Evolutionary conservation across 2,888 invertebrate species (phyloP).

Genomic region (Pandemis heparana): DNA sequence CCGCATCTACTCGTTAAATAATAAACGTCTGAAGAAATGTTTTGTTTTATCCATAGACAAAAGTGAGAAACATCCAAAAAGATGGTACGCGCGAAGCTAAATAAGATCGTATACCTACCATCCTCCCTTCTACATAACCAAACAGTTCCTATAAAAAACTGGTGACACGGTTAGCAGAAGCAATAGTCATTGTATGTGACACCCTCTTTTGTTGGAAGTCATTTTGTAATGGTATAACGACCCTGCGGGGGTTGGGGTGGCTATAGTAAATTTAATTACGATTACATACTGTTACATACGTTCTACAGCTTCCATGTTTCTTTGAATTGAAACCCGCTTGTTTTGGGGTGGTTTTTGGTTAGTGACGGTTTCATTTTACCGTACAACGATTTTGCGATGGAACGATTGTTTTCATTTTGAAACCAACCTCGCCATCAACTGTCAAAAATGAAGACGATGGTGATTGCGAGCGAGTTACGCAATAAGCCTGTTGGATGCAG

Average conservation of each 20-base stretch:
- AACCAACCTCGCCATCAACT: too few species aligned
- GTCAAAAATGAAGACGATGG: too few species aligned
- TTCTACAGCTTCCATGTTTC: constrained; percentile 15
- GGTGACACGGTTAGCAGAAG: constrained; percentile 33
- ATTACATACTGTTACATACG: constrained; percentile 42
- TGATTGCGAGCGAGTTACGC: too few species aligned
- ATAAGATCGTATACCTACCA: background rate
- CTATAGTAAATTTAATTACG: constrained; percentile 38
- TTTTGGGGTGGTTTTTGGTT: background rate
- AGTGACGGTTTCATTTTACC: background rate
- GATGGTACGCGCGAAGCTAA: background rate
- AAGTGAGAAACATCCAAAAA: too few species aligned
- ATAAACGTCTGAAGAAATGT: too few species aligned
- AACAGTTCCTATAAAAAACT: constrained; percentile 15
- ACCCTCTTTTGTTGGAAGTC: constrained; percentile 30
- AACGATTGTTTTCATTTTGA: too few species aligned
- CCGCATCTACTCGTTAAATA: too few species aligned
- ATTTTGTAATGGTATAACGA: constrained; percentile 30
- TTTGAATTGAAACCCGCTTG: constrained; percentile 6
- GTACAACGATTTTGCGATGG: too few species aligned
- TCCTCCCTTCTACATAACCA: background rate
- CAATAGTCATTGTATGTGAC: constrained; percentile 41
- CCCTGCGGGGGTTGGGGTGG: constrained; percentile 21
- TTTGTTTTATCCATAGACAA: too few species aligned
- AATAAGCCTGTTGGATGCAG: too few species aligned